Base-by-base conservation (phyloP, 1,140 invertebrate species). In the Oryctes rhinoceros region DNA sequence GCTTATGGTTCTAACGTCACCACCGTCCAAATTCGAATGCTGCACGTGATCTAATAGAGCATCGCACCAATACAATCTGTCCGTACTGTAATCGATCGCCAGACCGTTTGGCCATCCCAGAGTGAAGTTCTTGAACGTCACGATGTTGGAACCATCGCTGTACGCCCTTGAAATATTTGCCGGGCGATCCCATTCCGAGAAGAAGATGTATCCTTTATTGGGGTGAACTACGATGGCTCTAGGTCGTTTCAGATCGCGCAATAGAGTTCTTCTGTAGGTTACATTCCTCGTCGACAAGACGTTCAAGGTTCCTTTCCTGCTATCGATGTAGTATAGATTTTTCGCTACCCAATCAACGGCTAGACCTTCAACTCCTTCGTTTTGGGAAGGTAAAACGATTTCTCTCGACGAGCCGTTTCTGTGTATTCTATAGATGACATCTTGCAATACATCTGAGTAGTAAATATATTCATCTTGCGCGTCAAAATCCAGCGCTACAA, bases 321-420 rank as follows among this genome's bases (percentile, higher is more conserved):
- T 98, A 86, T 99, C 98, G 74, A 99, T 98, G 88, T 99, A 99
- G 88, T 99, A 99, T 0, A 99, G 90, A 87, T 99, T 99, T 86
- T 99, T 98, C 0, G 97, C 95, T 0, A 95, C 95, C 98, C 98
- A 99, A 86, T 99, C 98, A 0, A 99, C 94, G 1, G 97, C 97
- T 49, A 99, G 89, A 4, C 97, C 98, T 90, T 99, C 98, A 0
- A 99, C 97, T 0, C 97, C 97, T 89, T 99, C 97, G 85, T 99
- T 99, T 86, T 98, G 97, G 18, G 96, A 98, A 10, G 97, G 96
- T 20, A 99, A 86, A 0, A 99, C 96, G 76, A 97, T 98, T 87
- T 98, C 96, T 9, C 94, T 91, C 0, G 94, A 93, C 0, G 96
- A 96, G 79, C 96, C 96, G 87, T 97, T 97, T 80, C 94, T 91